Percentiles rank a stretch among this genome's conserved stretches.
phyloP scores from a whole-genome alignment of 2,113 vertebrate genomes.

The Syngnathus scovelli region DNA sequence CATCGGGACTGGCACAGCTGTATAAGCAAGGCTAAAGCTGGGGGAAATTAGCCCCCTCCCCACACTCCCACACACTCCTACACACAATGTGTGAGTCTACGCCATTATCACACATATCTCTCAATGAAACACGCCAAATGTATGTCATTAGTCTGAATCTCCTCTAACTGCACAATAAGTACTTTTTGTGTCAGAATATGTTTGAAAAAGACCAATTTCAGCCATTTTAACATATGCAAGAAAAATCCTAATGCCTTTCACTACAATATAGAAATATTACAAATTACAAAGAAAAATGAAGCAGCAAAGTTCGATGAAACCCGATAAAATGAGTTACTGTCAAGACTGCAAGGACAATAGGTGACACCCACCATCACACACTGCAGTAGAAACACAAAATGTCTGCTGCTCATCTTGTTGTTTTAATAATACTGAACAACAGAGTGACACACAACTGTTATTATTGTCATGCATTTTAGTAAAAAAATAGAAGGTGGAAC shows the following conservation, averaged over 20 bases:
- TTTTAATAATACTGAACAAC: not conserved
- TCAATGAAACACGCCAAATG: slow-evolving; percentile 31
- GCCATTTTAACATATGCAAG: not conserved
- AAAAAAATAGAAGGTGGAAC: not conserved
- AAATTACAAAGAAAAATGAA: not conserved
- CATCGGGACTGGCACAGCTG: slow-evolving; percentile 58
- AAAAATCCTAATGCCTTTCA: not conserved
- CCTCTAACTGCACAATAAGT: not conserved
- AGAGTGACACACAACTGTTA: not conserved
- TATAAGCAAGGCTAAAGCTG: slow-evolving; percentile 61
- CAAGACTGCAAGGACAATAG: not conserved
- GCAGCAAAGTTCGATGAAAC: not conserved
- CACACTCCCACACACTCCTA: slow-evolving; percentile 20
- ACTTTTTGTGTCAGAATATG: slow-evolving; percentile 3
- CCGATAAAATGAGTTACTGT: not conserved
- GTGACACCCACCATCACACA: not conserved
- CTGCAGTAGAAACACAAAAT: not conserved
- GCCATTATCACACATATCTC: slow-evolving; percentile 58
- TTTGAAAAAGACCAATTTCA: not conserved
- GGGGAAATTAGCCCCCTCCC: slow-evolving; percentile 35
- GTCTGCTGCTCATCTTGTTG: not conserved
- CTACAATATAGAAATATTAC: not conserved
- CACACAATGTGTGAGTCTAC: slow-evolving; percentile 40
- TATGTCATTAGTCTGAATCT: not conserved
- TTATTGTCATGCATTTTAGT: not conserved